Conservation (phyloP, 2,113 vertebrate genomes). For the Platysteira castanea region DNA sequence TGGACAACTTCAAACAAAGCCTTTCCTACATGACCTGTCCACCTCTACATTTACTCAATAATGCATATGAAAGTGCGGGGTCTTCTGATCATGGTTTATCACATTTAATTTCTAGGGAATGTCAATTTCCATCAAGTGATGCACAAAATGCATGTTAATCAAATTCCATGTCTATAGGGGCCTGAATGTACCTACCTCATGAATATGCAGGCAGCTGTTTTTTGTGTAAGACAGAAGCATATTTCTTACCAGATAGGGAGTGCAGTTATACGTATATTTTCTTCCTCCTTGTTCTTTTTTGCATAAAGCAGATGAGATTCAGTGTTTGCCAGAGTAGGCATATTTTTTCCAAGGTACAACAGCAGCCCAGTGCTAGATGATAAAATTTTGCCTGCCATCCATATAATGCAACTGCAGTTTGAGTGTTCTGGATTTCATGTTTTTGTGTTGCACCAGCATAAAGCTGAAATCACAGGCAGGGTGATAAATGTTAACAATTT, state of each 20-base stretch:
- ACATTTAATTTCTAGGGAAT: conserved; percentile 22
- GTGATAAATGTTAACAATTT: conserved; percentile 25
- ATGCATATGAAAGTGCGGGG: neutral
- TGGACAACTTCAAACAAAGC: neutral
- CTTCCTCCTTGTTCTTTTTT: conserved; percentile 7
- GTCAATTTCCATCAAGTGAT: conserved; percentile 39
- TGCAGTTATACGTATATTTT: conserved; percentile 1
- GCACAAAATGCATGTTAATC: conserved; percentile 38
- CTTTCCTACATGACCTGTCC: neutral
- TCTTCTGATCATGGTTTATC: conserved; percentile 24
- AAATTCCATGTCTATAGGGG: conserved; percentile 8
- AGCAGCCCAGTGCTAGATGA: neutral
- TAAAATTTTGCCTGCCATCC: conserved; percentile 7
- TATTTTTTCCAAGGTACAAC: conserved; percentile 12
- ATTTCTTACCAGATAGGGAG: conserved; percentile 36
- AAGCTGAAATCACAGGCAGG: neutral
- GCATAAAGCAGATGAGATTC: conserved; percentile 34
- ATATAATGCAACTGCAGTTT: conserved; percentile 1
- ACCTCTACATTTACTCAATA: conserved; percentile 30
- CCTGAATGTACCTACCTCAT: conserved; percentile 22
- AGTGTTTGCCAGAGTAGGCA: neutral
- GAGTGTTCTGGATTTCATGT: neutral
- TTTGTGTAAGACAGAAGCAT: conserved; percentile 17
- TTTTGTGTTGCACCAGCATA: neutral
- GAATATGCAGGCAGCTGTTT: conserved; percentile 46